Evolutionary conservation across 53 echinoderm and acorn worm genomes (phyloP), one percentile per base, ranked within the genome.

Genomic region (Mesocentrotus franciscanus): DNA sequence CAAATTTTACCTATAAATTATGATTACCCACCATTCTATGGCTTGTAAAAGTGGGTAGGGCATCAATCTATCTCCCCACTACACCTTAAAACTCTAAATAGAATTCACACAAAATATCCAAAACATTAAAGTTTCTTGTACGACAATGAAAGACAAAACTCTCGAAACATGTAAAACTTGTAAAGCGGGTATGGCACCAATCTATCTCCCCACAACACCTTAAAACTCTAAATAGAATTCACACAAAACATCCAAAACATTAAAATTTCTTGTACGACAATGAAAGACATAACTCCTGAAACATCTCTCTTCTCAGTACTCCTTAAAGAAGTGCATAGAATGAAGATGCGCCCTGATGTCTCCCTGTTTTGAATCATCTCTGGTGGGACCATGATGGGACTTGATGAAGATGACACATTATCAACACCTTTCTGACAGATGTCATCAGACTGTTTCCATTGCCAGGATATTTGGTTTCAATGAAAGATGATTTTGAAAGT

Each of bases 351-450:
- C 22, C 36, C 18, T 42, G 49, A 84, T 49, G 49, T 84, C 39
- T 30, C 30, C 10, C 29, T 39, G 55, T 84, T 84, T 18, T 42
- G 49, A 18, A 84, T 74, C 32, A 12, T 84, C 84, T 87, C 87
- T 17, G n/a, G 5, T 87, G 87, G 87, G 87, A 58, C 18, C 34
- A 87, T 26, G 58, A n/a, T 27, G n/a, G 87, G 58, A 18, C 24
- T 18, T 56, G 87, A 87, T 57, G 87, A 87, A 87, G 58, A 87
- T 87, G 56, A 87, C 87, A 87, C 87, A 87, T 87, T 87, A 87
- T 56, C 58, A 87, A 87, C 87, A 87, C 87, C 87, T 87, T 87
- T 57, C 26, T 87, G 27, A 87, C 87, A 87, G 87, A 87, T 87
- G 87, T 57, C n/a, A n/a, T 2, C 22, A 58, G 87, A 57, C n/a